Base-by-base conservation (phyloP, 2,113 vertebrate genomes). In the Vicugna pacos region DNA sequence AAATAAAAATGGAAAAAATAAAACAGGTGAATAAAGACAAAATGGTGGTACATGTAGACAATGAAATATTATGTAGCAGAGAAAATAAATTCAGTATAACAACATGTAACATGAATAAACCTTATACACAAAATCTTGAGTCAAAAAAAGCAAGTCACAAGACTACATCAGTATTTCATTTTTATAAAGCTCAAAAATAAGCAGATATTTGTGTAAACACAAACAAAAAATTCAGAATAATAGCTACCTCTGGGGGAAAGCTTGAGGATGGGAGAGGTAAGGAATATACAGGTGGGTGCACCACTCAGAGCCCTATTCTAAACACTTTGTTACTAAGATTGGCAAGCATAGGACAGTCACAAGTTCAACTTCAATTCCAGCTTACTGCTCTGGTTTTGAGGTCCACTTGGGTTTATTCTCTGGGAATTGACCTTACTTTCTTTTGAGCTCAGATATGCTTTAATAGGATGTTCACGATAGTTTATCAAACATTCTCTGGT, bases 131-230 rank as follows among this genome's bases (percentile, higher is more conserved):
- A 5, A 30, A 69, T 82, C 76, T 6, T 77, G 52, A 62, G 10
- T 82, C 14, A 67, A 58, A 72, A n/a, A 84, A 20, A 58, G 42
- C 48, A 86, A 86, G 14, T 82, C 17, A 76, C 56, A 73, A 82
- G 60, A 76, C 28, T 60, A 67, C 24, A 75, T 67, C n/a, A 62
- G 52, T 24, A 76, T 84, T 42, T 62, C 38, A 88, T 70, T 96
- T 91, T 88, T n/a, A 82, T 42, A 87, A 91, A 93, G 80, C 28
- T 54, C 24, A 62, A 46, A 79, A 83, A 77, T 42, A 88, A 77
- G 35, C 56, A 76, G 50, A 86, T 35, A 19, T 91, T 52, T 76
- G 24, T 48, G 20, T 76, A 58, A 82, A 76, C 60, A 87, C 30
- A 79, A 62, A 93, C 38, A 89, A 15, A 72, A 64, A 83, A 88